A percentile compares a stretch with the other conserved stretches of the same genome.
Evolutionary conservation across 2,888 invertebrate species (phyloP).

Genomic region (Anorthoa munda): DNA sequence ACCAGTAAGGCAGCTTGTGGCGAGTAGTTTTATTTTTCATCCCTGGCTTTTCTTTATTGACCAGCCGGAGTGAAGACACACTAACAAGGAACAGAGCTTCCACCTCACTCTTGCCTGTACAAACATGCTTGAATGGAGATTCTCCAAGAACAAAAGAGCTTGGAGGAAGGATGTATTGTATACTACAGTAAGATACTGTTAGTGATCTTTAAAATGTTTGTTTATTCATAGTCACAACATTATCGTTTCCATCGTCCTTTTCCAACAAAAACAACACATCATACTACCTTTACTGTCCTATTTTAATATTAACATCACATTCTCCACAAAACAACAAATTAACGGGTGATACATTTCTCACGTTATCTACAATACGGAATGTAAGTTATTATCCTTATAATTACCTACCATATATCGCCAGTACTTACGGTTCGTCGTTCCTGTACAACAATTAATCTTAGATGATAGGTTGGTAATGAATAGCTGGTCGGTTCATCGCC

Average conservation of each 20-base stretch:
- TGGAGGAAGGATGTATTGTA: too few species aligned
- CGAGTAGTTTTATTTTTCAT: not conserved
- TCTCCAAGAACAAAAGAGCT: too few species aligned
- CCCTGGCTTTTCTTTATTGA: not conserved
- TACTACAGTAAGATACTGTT: too few species aligned
- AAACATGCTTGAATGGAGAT: too few species aligned
- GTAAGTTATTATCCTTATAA: slow-evolving; percentile 42
- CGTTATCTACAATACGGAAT: slow-evolving; percentile 9
- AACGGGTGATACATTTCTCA: slow-evolving; percentile 36
- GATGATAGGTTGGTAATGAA: slow-evolving; percentile 47
- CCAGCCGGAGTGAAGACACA: not conserved
- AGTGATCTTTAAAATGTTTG: not conserved
- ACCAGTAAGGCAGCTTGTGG: not conserved
- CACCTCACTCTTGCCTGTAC: too few species aligned
- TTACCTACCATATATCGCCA: slow-evolving; percentile 19
- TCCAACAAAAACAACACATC: too few species aligned
- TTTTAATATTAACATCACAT: slow-evolving; percentile 2
- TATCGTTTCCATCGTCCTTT: not conserved
- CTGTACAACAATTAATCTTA: slow-evolving; percentile 55
- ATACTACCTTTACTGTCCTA: not conserved
- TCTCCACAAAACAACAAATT: not conserved
- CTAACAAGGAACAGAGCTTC: not conserved
- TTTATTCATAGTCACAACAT: not conserved
- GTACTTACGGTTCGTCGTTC: slow-evolving; percentile 18
- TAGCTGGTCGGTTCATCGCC: slow-evolving; percentile 42